Conservation (phyloP, 2,113 vertebrate genomes). For the Ardeotis arabs region DNA sequence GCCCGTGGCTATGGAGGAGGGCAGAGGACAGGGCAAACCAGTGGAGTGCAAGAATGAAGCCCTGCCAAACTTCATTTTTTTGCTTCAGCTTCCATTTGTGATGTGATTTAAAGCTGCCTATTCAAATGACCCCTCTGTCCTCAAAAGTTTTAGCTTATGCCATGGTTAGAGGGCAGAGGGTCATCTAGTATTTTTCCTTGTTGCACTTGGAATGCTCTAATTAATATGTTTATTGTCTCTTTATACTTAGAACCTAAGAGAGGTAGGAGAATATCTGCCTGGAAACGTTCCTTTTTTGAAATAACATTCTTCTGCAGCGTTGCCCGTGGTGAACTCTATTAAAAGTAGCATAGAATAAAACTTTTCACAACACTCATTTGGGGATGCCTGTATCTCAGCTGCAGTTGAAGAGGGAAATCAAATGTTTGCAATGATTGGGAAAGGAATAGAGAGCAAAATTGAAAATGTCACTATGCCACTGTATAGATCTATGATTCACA, state of each 20-base stretch:
- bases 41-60: not conserved
- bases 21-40: not conserved
- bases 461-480: slow-evolving; percentile 11
- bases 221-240: not conserved
- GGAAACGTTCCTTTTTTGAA: not conserved
- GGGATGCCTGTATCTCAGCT: slow-evolving; percentile 18
- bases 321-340: not conserved
- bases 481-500: not conserved
- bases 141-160: not conserved
- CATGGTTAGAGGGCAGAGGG: not conserved
- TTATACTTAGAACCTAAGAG: not conserved
- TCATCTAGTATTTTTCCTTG: not conserved
- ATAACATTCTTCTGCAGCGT: not conserved
- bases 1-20: not conserved
- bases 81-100: not conserved
- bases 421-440: not conserved
- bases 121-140: not conserved
- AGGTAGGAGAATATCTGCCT: not conserved
- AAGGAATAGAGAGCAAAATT: slow-evolving; percentile 9
- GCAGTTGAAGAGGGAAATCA: slow-evolving; percentile 2
- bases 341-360: not conserved
- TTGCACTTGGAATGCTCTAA: not conserved
- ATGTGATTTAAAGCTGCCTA: not conserved
- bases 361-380: not conserved
- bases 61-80: no score